Evolutionary conservation across 2,888 invertebrate genomes (phyloP).

Genomic region (Boloria euphrosyne): DNA sequence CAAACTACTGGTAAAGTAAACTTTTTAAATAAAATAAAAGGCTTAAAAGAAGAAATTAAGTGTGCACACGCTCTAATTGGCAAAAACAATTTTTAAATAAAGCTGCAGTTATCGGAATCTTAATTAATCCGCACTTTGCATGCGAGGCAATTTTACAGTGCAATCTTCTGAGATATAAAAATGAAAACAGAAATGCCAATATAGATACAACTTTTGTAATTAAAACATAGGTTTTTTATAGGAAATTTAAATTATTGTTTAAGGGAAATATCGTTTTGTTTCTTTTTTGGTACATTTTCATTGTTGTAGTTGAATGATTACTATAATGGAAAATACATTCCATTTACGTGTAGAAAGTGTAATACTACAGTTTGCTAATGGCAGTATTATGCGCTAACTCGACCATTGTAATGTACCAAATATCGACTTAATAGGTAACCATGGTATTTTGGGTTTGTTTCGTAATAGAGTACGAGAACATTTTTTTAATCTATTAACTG

Average conservation of each 20-base stretch:
- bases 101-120: constrained; percentile 33
- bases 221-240: constrained; percentile 5
- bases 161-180: constrained; percentile 23
- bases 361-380: too few species aligned
- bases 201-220: constrained; percentile 9
- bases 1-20: too few species aligned
- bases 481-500: too few species aligned
- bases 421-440: too few species aligned
- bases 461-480: too few species aligned
- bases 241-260: background rate
- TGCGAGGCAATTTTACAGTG: constrained; percentile 19
- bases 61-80: constrained; percentile 22
- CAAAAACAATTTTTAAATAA: constrained; percentile 30
- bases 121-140: constrained; percentile 34
- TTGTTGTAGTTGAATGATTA: too few species aligned
- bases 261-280: background rate
- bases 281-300: background rate
- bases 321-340: too few species aligned
- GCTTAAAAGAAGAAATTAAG: background rate
- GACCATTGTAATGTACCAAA: too few species aligned
- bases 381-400: too few species aligned
- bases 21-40: too few species aligned
- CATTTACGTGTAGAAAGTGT: too few species aligned
- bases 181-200: constrained; percentile 15
- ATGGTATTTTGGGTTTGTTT: too few species aligned